These are phyloP conservation scores for Cydia pomonella DNA, from an alignment of 1,140 invertebrate species.

Conservation along the genomic window DNA sequence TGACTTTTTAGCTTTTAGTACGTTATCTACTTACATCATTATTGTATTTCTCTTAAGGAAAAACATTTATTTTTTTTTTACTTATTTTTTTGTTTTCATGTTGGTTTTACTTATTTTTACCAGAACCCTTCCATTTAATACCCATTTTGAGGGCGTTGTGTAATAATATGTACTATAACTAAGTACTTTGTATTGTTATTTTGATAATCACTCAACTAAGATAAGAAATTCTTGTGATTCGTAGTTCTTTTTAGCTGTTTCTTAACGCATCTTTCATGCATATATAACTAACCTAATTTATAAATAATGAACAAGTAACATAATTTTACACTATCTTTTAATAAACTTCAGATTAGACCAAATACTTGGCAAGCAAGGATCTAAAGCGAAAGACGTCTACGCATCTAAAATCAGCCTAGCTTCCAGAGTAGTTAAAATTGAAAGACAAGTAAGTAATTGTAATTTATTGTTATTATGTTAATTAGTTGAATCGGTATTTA, in stretches of 20 bases:
- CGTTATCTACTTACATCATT: too few species aligned
- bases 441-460: constrained; percentile 89
- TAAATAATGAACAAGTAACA: background rate
- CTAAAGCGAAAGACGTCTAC: constrained; percentile 95
- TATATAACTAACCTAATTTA: background rate
- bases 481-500: constrained; percentile 31
- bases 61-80: too few species aligned
- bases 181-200: background rate
- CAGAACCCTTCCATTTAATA: too few species aligned
- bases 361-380: constrained; percentile 96
- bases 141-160: too few species aligned
- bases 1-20: too few species aligned
- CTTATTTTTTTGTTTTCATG: too few species aligned
- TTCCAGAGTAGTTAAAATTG: constrained; percentile 96
- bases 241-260: background rate
- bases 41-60: too few species aligned
- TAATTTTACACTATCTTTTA: constrained; percentile 25
- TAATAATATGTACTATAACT: background rate
- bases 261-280: background rate
- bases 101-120: too few species aligned
- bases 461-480: background rate
- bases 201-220: background rate
- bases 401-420: constrained; percentile 96
- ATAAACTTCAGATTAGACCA: constrained; percentile 89
- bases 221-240: background rate